Evolutionary conservation across 2,888 invertebrate species (phyloP), one percentile per base, ranked within the genome.

Genomic region (Polymixis flavicincta): DNA sequence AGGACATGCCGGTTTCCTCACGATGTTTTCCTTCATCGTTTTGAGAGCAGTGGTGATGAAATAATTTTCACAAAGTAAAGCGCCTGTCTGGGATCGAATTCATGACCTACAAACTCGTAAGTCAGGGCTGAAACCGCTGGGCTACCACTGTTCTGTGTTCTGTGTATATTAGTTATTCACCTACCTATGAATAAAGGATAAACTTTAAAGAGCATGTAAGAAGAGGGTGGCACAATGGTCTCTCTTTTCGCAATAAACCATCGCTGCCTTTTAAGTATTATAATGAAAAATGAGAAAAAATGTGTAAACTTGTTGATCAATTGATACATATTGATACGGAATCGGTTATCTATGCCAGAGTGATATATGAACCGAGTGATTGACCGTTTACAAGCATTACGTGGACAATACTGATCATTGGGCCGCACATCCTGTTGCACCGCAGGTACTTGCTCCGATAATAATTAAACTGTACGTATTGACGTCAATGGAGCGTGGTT

Each of bases 341-440:
- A 66, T 68, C n/a, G 7, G 60, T 59, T 67, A 79, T 73, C 66
- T 84, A 69, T 75, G 78, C 65, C 80, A 81, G 57, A 82, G 68
- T 78, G 78, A 75, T 77, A 83, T 79, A 83, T 89, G 82, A 83
- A 71, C 86, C 85, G 84, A 84, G 74, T 85, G 87, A 91, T 90
- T 80, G 87, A 68, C 76, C 88, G 87, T 91, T 92, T 92, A 88
- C 82, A 70, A 85, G 85, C 85, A 89, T 90, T 90, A 88, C 76
- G 89, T 86, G 88, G 88, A 92, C 91, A 91, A 91, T 89, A 88
- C 76, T 73, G 73, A 65, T 78, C 88, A 88, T 79, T 91, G 88
- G 89, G 89, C 90, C 92, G 89, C 82, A 85, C 85, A 91, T 94
- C 93, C 93, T 86, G 72, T 83, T 82, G 85, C 82, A 87, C 72